Conservation (phyloP, 2,113 vertebrate genomes). For the Haemorhous mexicanus region DNA sequence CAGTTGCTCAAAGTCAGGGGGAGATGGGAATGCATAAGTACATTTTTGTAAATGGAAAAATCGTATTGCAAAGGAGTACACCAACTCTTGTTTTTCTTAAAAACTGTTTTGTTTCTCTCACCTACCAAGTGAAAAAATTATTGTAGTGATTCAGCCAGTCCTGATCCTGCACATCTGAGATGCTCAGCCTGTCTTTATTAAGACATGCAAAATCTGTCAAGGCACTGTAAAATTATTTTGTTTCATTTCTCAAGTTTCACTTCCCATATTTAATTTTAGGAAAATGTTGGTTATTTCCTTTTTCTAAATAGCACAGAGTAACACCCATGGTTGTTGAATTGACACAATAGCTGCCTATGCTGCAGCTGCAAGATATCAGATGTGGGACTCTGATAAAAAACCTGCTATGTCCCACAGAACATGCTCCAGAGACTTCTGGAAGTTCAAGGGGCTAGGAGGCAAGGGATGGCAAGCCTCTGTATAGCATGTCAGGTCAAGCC, state of each 20-base stretch:
- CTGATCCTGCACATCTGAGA: neutral
- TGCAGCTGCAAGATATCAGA: neutral
- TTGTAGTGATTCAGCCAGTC: neutral
- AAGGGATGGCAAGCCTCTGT: neutral
- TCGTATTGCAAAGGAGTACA: rapidly evolving
- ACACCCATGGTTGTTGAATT: neutral
- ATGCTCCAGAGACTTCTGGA: neutral
- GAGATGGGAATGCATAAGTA: neutral
- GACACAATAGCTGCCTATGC: neutral
- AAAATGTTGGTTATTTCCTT: neutral
- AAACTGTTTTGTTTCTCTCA: neutral
- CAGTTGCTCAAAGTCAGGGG: neutral
- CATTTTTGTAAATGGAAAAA: neutral
- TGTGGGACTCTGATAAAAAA: rapidly evolving
- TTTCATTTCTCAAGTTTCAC: neutral
- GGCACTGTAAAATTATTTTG: neutral
- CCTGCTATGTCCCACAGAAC: neutral
- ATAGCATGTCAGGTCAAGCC: rapidly evolving
- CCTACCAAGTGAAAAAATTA: neutral
- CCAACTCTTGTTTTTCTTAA: neutral
- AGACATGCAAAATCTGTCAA: neutral
- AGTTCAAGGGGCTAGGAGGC: rapidly evolving
- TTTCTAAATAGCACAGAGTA: neutral
- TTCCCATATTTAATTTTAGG: neutral
- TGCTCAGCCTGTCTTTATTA: neutral